Percentiles rank a stretch among this genome's conserved stretches.
Conservation (phyloP, 2,113 vertebrate genomes). For the Nyctibius bracteatus region DNA sequence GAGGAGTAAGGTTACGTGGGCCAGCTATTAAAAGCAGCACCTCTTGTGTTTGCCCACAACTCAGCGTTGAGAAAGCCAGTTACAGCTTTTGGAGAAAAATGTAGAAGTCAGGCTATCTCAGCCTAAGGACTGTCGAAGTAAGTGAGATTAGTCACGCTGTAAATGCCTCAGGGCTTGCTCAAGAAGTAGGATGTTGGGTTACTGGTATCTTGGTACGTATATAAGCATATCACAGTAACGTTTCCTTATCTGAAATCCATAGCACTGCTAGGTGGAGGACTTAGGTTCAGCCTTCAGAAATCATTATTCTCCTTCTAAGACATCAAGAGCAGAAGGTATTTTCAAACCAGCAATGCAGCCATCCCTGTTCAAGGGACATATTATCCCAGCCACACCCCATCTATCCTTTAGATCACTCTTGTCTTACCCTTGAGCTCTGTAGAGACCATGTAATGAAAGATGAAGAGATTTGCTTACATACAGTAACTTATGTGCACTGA, state of each 20-base stretch:
- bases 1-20: background rate
- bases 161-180: background rate
- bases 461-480: background rate
- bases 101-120: background rate
- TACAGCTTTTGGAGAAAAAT: background rate
- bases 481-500: fast-evolving
- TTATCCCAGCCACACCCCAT: background rate
- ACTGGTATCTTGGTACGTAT: background rate
- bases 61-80: background rate
- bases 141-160: background rate
- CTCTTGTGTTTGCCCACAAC: background rate
- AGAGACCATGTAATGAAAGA: background rate
- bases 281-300: background rate
- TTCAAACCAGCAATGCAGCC: background rate
- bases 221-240: background rate
- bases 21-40: background rate
- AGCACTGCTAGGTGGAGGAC: background rate
- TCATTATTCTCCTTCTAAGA: background rate
- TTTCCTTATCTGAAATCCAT: background rate
- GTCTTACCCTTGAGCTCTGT: background rate
- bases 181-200: background rate
- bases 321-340: background rate
- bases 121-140: background rate
- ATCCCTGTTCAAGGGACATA: background rate
- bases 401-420: background rate